Evolutionary conservation across 2,113 vertebrate genomes (phyloP), one percentile per base, ranked within the genome.

Genomic region (Corythaixoides concolor): DNA sequence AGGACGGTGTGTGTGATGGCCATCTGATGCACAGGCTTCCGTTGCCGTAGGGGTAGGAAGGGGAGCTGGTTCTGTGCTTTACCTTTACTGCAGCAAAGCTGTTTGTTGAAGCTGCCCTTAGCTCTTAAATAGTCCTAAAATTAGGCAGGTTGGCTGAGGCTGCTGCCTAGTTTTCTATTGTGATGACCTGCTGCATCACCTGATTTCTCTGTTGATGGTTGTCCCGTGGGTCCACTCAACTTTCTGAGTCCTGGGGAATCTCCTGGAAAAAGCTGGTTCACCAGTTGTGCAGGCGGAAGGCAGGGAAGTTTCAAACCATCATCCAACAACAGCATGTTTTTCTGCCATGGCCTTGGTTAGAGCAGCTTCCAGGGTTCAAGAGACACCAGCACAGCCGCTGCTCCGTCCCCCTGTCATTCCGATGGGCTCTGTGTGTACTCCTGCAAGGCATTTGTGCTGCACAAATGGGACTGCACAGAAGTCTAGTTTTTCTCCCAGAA

Each of bases 391-490:
- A 3, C 43, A 93, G 28, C 6, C 4, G 0, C 39, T 64, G 1
- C 28, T 80, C 12, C 24, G 89, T 47, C 5, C 27, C 18, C 10
- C 0, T 0, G 0, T n/a, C 1, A 6, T 45, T 37, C 56, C 0
- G 0, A 6, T 66, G 80, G 37, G 11, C 2, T 59, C 58, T 45
- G 13, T 2, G 2, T 41, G 41, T 13, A 8, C 15, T 64, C 15
- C 26, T 67, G 37, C 32, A 47, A 3, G 32, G 19, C 39, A 5
- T 69, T 53, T 70, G 41, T 13, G 4, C 43, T 80, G 35, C 53
- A 41, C 37, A 15, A 30, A 41, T 1, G 14, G 67, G 32, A 11
- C 45, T 49, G 39, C 59, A 21, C 41, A 23, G 9, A 52, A 85
- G 50, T 17, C 41, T 68, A 33, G 35, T 20, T 14, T 45, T 45